Evolutionary conservation across 2,797 vertebrate species (phyloP).

Genomic region (Philypnodon macrostomus): DNA sequence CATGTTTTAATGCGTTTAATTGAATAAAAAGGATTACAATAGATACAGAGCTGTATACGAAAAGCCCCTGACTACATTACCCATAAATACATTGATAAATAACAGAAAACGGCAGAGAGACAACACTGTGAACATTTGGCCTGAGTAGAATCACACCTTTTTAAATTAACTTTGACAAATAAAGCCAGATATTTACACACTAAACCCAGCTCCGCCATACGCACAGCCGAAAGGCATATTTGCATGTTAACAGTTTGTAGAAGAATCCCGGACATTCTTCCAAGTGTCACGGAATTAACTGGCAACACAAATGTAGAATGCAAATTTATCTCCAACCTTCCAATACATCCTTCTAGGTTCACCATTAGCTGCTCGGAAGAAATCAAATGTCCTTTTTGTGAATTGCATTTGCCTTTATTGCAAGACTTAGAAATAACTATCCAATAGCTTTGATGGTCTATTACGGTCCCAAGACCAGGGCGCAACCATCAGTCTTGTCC

Average conservation of each 20-base stretch:
- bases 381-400: conserved; percentile 29
- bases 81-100: conserved; percentile 78
- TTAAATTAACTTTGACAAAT: conserved; percentile 77
- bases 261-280: conserved; percentile 19
- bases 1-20: conserved; percentile 30
- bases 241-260: conserved; percentile 20
- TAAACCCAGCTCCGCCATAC: conserved; percentile 55
- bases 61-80: conserved; percentile 51
- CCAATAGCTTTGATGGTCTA: conserved; percentile 6
- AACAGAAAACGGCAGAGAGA: conserved; percentile 59
- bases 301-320: conserved; percentile 18
- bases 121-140: conserved; percentile 60
- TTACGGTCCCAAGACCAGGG: conserved; percentile 20
- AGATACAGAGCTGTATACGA: conserved; percentile 51
- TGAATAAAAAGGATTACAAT: conserved; percentile 20
- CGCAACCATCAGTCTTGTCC: conserved; percentile 22
- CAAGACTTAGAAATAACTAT: conserved; percentile 29
- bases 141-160: conserved; percentile 67
- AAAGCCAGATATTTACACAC: conserved; percentile 80
- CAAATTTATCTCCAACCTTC: conserved; percentile 17
- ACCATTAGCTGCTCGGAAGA: conserved; percentile 61
- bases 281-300: conserved; percentile 18
- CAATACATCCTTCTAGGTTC: conserved; percentile 24
- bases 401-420: conserved; percentile 50
- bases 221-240: conserved; percentile 38